Evolutionary conservation across 2,113 vertebrate genomes (phyloP).

Genomic region (Gambusia holbrooki): DNA sequence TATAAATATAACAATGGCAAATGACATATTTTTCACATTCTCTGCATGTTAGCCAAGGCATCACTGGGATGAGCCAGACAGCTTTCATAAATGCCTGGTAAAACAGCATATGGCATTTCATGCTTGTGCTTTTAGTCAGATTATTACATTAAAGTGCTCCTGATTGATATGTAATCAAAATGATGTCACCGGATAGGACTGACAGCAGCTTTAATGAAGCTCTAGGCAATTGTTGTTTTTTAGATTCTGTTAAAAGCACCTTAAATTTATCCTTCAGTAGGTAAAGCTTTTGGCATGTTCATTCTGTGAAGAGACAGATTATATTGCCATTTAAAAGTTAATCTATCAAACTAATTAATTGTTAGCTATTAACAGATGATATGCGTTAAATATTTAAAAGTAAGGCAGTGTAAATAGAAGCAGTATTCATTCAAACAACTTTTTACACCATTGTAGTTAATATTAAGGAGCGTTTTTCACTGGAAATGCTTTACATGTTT

Average conservation of each 20-base stretch:
- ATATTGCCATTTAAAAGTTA: background rate
- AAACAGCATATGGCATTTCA: constrained; percentile 72
- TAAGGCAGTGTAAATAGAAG: background rate
- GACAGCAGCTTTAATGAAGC: constrained; percentile 48
- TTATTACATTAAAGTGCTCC: constrained; percentile 49
- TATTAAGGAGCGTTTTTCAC: background rate
- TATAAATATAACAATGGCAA: constrained; percentile 28
- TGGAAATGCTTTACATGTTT: background rate
- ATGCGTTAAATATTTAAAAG: too few relatives aligned
- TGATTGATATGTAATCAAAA: constrained; percentile 47
- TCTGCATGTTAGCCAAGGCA: constrained; percentile 30
- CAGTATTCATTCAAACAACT: background rate
- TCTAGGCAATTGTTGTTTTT: background rate
- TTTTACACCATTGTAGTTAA: background rate
- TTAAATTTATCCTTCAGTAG: too few relatives aligned
- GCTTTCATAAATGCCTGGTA: constrained; percentile 59
- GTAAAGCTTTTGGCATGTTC: too few relatives aligned
- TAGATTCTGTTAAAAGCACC: background rate
- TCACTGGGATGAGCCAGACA: constrained; percentile 50
- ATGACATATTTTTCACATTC: constrained; percentile 45
- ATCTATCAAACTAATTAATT: too few relatives aligned
- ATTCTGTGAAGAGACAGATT: background rate
- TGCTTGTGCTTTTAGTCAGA: constrained; percentile 62
- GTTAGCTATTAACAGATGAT: too few relatives aligned
- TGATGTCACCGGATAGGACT: constrained; percentile 25